Percentiles rank a stretch among this genome's conserved stretches.
Conservation (phyloP, 2,888 invertebrate genomes). For the Lomographa bimaculata region DNA sequence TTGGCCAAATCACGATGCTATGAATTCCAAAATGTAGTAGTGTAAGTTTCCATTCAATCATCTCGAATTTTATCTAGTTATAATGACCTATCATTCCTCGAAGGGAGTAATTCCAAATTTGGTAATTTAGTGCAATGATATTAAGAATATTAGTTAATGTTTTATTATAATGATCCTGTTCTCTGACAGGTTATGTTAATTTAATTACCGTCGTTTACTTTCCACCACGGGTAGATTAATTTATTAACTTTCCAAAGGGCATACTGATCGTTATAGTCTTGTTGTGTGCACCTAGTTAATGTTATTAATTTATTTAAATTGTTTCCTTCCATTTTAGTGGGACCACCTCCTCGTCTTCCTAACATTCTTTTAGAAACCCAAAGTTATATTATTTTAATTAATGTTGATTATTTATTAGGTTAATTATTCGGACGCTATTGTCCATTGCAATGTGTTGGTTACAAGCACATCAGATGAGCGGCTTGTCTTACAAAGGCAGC, state of each 20-base stretch:
- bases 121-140: conserved; percentile 79
- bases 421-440: conserved; percentile 39
- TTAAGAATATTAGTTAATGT: conserved; percentile 63
- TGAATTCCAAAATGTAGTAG: conserved; percentile 31
- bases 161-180: conserved; percentile 40
- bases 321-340: conserved; percentile 54
- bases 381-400: conserved; percentile 73
- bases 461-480: conserved; percentile 2
- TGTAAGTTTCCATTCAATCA: conserved; percentile 30
- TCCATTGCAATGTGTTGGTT: conserved; percentile 1
- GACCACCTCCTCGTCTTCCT: conserved; percentile 78
- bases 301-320: conserved; percentile 56
- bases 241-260: conserved; percentile 37
- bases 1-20: conserved; percentile 35
- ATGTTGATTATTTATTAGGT: conserved; percentile 72
- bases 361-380: conserved; percentile 69
- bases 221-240: conserved; percentile 50
- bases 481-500: conserved; percentile 6
- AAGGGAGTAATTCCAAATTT: conserved; percentile 76
- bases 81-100: conserved; percentile 74
- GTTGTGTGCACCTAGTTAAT: conserved; percentile 44
- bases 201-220: conserved; percentile 38
- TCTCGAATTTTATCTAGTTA: conserved; percentile 76
- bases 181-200: conserved; percentile 28
- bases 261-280: conserved; percentile 33